Evolutionary conservation across 1,140 invertebrate species (phyloP), one percentile per base, ranked within the genome.

Genomic region (Temnothorax nylanderi): DNA sequence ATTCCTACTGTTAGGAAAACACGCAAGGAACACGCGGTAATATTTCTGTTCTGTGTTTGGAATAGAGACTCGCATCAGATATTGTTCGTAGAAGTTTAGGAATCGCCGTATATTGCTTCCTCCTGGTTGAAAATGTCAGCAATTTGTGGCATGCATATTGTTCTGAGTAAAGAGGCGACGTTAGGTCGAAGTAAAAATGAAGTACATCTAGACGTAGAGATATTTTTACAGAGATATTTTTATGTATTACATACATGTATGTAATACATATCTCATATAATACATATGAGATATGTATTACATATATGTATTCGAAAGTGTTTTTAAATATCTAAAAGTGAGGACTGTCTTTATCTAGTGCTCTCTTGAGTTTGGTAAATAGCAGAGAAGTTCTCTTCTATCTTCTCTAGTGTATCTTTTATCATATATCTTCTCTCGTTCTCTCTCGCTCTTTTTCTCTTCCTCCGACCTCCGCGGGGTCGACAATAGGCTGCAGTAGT

Each of bases 401-500:
- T 91, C 85, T 76, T 91, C 84, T 91, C 86, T 76, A 71, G 76
- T 51, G 88, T 71, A 56, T 87, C 85, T 81, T 74, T 60, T 89
- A 84, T 91, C 54, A 72, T n/a, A n/a, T 13, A 44, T 71, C 58
- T 67, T 64, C 58, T 49, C 67, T 60, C 21, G n/a, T 41, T 51
- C 60, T 86, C n/a, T 69, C 86, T 34, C 32, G 21, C 49, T 85
- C 65, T 75, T 13, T 34, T 10, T 71, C 60, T 37, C 75, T 71
- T n/a, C 82, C 58, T 69, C 67, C 77, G 91, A 92, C 90, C 91
- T 91, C 92, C 89, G 92, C 90, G 89, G 85, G 86, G 65, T 90
- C 92, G 91, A 94, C 94, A 94, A 94, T 94, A 92, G 93, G 88
- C 90, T 82, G 85, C 94, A 94, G 94, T 94, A 94, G 94, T 95